A percentile compares a stretch with the other conserved stretches of the same genome.
These are phyloP conservation scores for Adrianichthys oophorus DNA, from an alignment of 2,797 vertebrate species.

Conservation along the genomic window DNA sequence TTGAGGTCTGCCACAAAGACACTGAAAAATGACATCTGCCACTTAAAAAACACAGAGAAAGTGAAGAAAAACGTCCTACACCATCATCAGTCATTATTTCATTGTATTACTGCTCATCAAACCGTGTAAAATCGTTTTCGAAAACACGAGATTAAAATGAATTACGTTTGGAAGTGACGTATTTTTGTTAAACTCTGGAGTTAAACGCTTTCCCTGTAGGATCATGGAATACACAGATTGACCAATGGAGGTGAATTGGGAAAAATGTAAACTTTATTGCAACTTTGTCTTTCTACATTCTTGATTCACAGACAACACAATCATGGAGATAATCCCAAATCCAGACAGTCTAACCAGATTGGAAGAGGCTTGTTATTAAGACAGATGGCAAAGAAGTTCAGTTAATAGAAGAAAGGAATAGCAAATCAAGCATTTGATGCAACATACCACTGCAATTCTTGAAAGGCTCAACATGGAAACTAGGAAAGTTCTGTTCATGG, in stretches of 20 bases:
- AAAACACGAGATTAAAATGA: not conserved
- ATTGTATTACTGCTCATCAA: too few relatives aligned
- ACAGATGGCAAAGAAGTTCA: constrained; percentile 37
- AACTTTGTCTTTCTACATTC: constrained; percentile 71
- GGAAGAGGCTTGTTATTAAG: constrained; percentile 59
- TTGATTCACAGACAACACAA: constrained; percentile 79
- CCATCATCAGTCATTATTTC: too few relatives aligned
- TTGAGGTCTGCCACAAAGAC: too few relatives aligned
- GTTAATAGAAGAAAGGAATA: constrained; percentile 58
- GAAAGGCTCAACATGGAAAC: constrained; percentile 46
- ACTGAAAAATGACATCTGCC: too few relatives aligned
- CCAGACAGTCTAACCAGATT: constrained; percentile 54
- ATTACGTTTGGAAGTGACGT: not conserved
- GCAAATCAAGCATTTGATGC: constrained; percentile 52
- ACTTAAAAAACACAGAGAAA: too few relatives aligned
- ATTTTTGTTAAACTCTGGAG: too few relatives aligned
- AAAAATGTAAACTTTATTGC: constrained; percentile 87
- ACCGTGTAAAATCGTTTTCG: too few relatives aligned
- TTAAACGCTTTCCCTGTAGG: not conserved
- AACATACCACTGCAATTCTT: constrained; percentile 55
- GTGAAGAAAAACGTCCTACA: too few relatives aligned
- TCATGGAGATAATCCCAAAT: constrained; percentile 75
- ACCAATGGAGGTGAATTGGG: constrained; percentile 47
- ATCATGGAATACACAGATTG: constrained; percentile 7
- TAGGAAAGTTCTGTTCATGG: constrained; percentile 41